These are phyloP conservation scores for Eucidaris tribuloides DNA, from an alignment of 35 echinoderm and acorn worm species.

Conservation along the genomic window DNA sequence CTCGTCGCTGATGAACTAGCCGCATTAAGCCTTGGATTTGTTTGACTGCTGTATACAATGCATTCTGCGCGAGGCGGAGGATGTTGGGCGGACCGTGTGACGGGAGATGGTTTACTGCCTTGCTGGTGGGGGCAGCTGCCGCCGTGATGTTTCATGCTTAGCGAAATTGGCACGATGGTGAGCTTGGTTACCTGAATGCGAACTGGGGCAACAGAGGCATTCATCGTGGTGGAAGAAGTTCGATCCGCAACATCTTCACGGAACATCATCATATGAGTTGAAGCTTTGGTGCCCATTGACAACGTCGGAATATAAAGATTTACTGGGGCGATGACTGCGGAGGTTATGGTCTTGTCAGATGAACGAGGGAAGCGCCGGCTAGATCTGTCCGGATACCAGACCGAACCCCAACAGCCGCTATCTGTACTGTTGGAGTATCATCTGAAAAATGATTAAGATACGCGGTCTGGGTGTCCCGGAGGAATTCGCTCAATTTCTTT, in stretches of 20 bases:
- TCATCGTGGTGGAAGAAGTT: too few relatives aligned
- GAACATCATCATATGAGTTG: conserved; percentile 1
- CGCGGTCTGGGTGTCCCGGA: neutral
- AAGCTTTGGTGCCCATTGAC: neutral
- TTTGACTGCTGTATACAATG: conserved; percentile 7
- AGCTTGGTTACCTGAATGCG: too few relatives aligned
- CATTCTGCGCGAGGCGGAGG: too few relatives aligned
- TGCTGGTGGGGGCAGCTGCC: too few relatives aligned
- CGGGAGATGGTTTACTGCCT: too few relatives aligned
- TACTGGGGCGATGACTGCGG: too few relatives aligned
- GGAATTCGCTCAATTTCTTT: neutral
- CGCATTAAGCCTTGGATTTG: neutral
- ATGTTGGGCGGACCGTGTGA: too few relatives aligned
- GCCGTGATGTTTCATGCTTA: too few relatives aligned
- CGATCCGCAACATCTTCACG: neutral
- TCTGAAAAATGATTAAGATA: neutral
- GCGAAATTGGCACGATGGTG: too few relatives aligned
- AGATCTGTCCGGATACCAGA: too few relatives aligned
- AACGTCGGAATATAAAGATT: neutral
- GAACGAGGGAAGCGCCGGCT: neutral
- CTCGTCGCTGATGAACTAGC: neutral
- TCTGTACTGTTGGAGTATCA: neutral
- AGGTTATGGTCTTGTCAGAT: neutral
- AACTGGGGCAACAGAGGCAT: too few relatives aligned
- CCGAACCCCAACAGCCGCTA: neutral